Evolutionary conservation across 2,113 vertebrate genomes (phyloP), one percentile per base, ranked within the genome.

Genomic region (Cottus gobio): DNA sequence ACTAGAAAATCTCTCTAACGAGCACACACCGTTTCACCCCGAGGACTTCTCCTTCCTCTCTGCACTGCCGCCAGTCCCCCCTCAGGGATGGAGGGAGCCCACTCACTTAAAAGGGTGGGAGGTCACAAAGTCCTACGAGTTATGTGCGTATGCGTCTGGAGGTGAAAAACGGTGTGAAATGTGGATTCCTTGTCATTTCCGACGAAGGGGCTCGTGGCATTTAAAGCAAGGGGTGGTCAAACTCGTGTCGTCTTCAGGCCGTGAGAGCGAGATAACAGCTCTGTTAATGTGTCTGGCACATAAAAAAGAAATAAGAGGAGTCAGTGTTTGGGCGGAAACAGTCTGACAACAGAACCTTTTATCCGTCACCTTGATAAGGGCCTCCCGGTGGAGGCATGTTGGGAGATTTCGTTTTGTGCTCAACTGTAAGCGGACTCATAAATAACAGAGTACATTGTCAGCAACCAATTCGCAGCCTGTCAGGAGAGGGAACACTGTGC

Each of bases 21-120:
- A 66, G 48, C 71, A 58, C 56, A 79, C n/a, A 42, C 46, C 77
- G 68, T 26, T 68, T 78, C 82, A 83, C 74, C 76, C 72, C 2
- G 11, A 75, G 69, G 77, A 83, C 80, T 79, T 46, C 22, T 86
- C 69, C 77, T 66, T 70, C 85, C 50, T 77, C 84, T 84, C 80
- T 30, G 52, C 56, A 56, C 30, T 31, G 86, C 87, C 56, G 16
- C 61, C 71, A 70, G 80, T 60, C 52, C 79, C 13, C 75, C 79
- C 79, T 83, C 72, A 74, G 77, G 72, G 77, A 64, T 7, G 28
- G 34, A 77, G 66, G 60, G 52, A 76, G 64, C 63, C 64, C 39
- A 71, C 79, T 72, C 75, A 81, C 64, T 83, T 71, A 80, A 82
- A 79, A 74, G 62, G 56, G 36, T 75, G 75, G 52, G 39, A 74